Conservation (phyloP, 2,113 vertebrate genomes). For the Alosa alosa region DNA sequence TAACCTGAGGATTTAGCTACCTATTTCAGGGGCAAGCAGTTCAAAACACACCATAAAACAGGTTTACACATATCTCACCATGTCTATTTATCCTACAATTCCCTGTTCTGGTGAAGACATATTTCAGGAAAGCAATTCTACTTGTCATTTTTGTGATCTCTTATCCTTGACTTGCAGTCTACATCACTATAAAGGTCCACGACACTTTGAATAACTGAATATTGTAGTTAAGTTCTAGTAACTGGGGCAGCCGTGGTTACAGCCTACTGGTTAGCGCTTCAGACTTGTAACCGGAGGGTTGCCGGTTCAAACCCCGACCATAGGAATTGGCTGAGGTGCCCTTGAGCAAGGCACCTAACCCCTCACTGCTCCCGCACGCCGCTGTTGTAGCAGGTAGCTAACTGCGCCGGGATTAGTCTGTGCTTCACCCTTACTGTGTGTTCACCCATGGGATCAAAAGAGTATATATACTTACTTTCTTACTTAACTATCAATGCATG, state of each 20-base stretch:
- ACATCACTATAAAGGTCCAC: neutral
- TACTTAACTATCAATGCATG: neutral
- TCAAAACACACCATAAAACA: neutral
- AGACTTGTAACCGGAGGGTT: no score
- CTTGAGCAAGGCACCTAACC: no score
- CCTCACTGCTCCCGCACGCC: no score
- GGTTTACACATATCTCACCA: neutral
- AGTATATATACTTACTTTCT: no score
- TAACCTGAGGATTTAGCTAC: neutral
- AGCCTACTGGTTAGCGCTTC: no score
- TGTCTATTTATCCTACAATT: neutral
- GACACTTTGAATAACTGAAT: neutral
- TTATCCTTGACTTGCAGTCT: neutral
- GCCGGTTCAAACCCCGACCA: no score
- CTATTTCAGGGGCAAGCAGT: neutral
- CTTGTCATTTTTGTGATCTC: neutral
- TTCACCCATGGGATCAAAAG: no score
- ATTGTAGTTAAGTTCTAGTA: neutral
- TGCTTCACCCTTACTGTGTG: no score
- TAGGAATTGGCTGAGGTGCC: no score
- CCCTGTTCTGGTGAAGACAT: neutral
- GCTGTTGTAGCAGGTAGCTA: no score
- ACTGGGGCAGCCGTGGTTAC: no score
- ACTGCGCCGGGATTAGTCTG: no score
- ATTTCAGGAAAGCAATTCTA: neutral